These are phyloP conservation scores for Girardia tigrina DNA, from an alignment of 2,888 invertebrate species.

Conservation along the genomic window DNA sequence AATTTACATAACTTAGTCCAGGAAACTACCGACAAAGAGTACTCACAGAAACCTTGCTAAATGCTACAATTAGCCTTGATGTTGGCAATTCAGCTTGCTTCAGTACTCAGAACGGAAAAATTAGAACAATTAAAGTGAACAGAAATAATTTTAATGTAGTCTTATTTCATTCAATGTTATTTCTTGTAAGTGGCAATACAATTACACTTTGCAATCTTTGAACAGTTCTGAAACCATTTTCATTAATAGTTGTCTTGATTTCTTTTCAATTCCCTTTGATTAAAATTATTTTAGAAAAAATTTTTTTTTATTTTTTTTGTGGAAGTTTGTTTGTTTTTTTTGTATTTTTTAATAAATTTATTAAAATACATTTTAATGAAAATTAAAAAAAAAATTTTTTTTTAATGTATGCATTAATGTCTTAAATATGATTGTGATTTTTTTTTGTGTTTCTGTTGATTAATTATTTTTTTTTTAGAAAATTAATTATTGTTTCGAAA, in stretches of 20 bases:
- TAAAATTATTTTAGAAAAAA: neutral
- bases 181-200: slow-evolving; percentile 17
- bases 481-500: too few relatives aligned
- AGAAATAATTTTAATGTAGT: slow-evolving; percentile 23
- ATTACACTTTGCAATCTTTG: slow-evolving; percentile 17
- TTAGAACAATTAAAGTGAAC: slow-evolving; percentile 23
- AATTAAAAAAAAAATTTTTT: too few relatives aligned
- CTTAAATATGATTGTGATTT: too few relatives aligned
- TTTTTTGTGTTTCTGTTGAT: too few relatives aligned
- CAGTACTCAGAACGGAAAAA: slow-evolving; percentile 23
- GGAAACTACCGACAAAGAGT: slow-evolving; percentile 23
- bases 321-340: neutral
- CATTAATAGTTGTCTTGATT: slow-evolving; percentile 23
- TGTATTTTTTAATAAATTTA: neutral
- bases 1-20: slow-evolving; percentile 23
- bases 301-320: neutral
- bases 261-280: neutral
- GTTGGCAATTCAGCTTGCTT: slow-evolving; percentile 23
- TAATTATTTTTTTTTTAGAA: too few relatives aligned
- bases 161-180: slow-evolving; percentile 11
- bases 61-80: slow-evolving; percentile 23
- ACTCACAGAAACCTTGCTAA: slow-evolving; percentile 17
- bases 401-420: too few relatives aligned
- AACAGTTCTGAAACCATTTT: slow-evolving; percentile 23
- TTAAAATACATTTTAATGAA: too few relatives aligned